Percentiles rank a stretch among this genome's conserved stretches.
Evolutionary conservation across 2,888 invertebrate species (phyloP).

Genomic region (Halictus quadricinctus): DNA sequence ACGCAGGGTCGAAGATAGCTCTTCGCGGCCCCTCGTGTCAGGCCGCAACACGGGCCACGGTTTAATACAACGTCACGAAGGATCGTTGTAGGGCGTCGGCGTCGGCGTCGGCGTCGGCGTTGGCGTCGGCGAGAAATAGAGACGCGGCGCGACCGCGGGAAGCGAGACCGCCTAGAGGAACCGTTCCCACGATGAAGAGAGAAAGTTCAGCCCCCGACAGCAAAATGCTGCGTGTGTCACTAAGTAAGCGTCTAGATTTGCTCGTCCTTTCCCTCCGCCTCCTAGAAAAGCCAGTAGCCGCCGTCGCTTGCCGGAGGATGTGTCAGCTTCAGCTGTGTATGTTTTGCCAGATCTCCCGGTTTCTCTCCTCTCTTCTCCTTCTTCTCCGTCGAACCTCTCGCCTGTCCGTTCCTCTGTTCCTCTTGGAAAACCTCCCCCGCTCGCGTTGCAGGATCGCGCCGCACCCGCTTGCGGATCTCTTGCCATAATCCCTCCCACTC

Average conservation of each 20-base stretch:
- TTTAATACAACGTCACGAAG: conserved; percentile 67
- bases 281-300: conserved; percentile 67
- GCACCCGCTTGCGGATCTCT: conserved; percentile 58
- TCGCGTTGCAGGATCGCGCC: conserved; percentile 34
- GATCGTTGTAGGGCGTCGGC: conserved; percentile 35
- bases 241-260: conserved; percentile 76
- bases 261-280: conserved; percentile 62
- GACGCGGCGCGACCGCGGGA: conserved; percentile 37
- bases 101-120: neutral
- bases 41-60: conserved; percentile 68
- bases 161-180: conserved; percentile 42
- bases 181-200: conserved; percentile 42
- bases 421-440: conserved; percentile 23
- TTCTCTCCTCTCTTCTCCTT: conserved; percentile 58
- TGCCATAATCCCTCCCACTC: conserved; percentile 38
- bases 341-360: conserved; percentile 72
- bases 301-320: conserved; percentile 68
- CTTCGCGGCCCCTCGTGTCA: conserved; percentile 67
- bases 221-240: conserved; percentile 74
- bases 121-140: conserved; percentile 31
- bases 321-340: conserved; percentile 77
- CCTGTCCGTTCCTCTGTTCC: conserved; percentile 39
- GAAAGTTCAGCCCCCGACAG: conserved; percentile 62
- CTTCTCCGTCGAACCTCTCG: neutral
- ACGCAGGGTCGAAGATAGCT: conserved; percentile 48